Base-by-base conservation (phyloP, 2,888 invertebrate genomes). In the Meiosimyza decipiens region DNA sequence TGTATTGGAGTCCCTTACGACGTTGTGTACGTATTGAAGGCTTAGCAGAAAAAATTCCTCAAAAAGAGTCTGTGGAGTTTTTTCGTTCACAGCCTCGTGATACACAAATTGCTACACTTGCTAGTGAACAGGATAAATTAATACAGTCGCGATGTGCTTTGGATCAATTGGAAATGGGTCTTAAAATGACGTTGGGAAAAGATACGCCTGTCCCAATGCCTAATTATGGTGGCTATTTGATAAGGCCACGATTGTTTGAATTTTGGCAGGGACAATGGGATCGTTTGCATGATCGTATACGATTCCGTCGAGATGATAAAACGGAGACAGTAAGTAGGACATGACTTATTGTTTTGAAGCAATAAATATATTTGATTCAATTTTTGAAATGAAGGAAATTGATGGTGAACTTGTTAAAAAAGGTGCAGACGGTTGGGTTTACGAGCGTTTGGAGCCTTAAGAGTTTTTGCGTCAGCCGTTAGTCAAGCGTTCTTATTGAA, bases 221-320 rank as follows among this genome's bases (percentile, higher is more conserved):
- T 4, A 89, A 90, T 84, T 97, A 97, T 96, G 98, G 98, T 79
- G 99, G 99, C 57, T 99, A 93, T 83, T 88, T 93, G 22, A 91
- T 99, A 55, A 90, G 90, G 73, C 99, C 99, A 9, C 89, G 89
- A 72, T 86, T 89, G 15, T 90, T 98, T 66, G 99, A 99, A 88
- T 99, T 99, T 87, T 99, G 99, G 99, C 98, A 99, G 88, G 99
- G 99, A 0, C 98, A 99, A 86, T 92, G 94, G 11, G 95, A 96
- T 87, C 90, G 99, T 65, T 89, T 99, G 15, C 99, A 99, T 88
- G 99, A 99, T 86, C 91, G 99, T 80, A 95, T 99, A 71, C 90
- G 91, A 77, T 99, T 98, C 84, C 89, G 95, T 70, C 90, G 89
- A 80, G 89, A 88, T 1, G 83, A 86, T 51, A 84, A 88, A 2